Conservation (phyloP, 2,113 vertebrate species). For the Anseranas semipalmata region DNA sequence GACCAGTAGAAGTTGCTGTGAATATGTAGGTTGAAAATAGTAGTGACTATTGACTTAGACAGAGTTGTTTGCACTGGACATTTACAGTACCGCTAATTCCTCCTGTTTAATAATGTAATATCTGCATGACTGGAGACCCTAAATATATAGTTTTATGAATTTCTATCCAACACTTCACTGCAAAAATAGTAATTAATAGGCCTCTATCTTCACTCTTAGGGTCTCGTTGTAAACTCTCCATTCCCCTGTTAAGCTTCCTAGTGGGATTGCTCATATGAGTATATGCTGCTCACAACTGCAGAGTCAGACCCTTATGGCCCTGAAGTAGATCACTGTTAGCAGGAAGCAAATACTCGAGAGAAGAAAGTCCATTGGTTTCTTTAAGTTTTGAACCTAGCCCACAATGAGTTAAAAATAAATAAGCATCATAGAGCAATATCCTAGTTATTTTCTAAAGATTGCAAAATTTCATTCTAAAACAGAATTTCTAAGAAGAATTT, state of each 20-base stretch:
- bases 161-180: not conserved
- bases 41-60: not conserved
- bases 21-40: not conserved
- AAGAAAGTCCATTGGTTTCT: not conserved
- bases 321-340: not conserved
- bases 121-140: not conserved
- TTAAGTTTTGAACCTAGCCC: not conserved
- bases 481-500: slow-evolving; percentile 18
- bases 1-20: not conserved
- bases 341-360: not conserved
- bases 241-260: not conserved
- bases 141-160: not conserved
- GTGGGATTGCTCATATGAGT: not conserved
- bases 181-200: not conserved
- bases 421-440: not conserved
- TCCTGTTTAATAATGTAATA: not conserved
- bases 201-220: not conserved
- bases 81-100: not conserved
- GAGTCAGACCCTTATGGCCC: not conserved
- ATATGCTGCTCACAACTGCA: not conserved
- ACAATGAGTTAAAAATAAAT: slow-evolving; percentile 20
- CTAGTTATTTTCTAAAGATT: not conserved
- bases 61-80: not conserved
- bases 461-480: not conserved
- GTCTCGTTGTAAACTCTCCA: not conserved